A percentile compares a stretch with the other conserved stretches of the same genome.
These are phyloP conservation scores for Xylocopa sonorina DNA, from an alignment of 1,140 invertebrate genomes.

Conservation along the genomic window DNA sequence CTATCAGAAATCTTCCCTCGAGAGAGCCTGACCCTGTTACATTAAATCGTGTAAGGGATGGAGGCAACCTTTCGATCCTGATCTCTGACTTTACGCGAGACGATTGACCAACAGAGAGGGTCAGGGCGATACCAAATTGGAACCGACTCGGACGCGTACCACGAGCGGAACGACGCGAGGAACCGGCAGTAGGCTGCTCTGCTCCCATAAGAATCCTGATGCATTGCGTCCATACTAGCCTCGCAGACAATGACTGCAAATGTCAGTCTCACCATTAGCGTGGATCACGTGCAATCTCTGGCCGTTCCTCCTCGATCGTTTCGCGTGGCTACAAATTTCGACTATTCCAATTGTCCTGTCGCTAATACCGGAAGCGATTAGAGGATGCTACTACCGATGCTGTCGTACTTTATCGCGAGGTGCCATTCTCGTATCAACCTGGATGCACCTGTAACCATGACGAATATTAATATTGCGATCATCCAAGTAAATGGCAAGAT, in stretches of 20 bases:
- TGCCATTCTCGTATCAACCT: conserved; percentile 10
- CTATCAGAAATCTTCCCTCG: too few species aligned
- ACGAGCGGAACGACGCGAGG: neutral
- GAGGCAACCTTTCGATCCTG: neutral
- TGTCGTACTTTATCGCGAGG: neutral
- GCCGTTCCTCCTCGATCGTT: conserved; percentile 52
- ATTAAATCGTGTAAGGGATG: neutral
- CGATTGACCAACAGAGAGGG: neutral
- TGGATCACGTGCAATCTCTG: conserved; percentile 76
- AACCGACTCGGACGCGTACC: conserved; percentile 30
- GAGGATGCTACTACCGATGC: neutral
- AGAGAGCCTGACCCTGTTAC: too few species aligned
- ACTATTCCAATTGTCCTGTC: conserved; percentile 30
- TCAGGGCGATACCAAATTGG: conserved; percentile 15
- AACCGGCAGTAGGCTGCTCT: conserved; percentile 31
- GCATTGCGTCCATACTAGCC: conserved; percentile 66
- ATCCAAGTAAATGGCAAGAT: neutral
- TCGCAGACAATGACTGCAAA: conserved; percentile 79
- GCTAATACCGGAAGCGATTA: neutral
- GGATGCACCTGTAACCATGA: too few species aligned
- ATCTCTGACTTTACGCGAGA: neutral
- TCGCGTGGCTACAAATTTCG: conserved; percentile 58
- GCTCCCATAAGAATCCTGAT: conserved; percentile 71
- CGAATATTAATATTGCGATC: neutral
- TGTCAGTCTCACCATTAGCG: conserved; percentile 81